Base-by-base conservation (phyloP, 2,888 invertebrate species). In the Ormyrus pomaceus region DNA sequence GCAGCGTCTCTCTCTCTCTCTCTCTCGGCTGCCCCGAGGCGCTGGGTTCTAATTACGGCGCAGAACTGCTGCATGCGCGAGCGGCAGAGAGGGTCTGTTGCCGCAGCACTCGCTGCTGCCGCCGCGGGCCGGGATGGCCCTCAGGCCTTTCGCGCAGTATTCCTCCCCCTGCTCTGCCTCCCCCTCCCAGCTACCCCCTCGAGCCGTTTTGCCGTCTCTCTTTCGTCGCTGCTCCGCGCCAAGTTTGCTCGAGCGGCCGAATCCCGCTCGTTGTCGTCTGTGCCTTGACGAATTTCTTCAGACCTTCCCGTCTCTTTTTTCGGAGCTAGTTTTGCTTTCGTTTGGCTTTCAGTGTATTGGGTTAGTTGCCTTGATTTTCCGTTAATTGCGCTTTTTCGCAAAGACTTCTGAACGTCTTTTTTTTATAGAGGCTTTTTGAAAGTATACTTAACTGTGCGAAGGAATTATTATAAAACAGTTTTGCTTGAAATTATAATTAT, bases 11-110 rank as follows among this genome's bases (percentile, higher is more conserved):
- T 64, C 65, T 50, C 51, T 65, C 65, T 19, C 71, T 48, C 58
- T 61, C 9, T 56, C 76, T 46, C 56, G n/a, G 69, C 46, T 62
- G 81, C 83, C 89, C 85, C 78, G 80, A 70, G 88, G 90, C 89
- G 85, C 87, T 88, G 86, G 87, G 89, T 90, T 90, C 90, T 90
- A 90, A 90, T 90, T 90, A 90, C 90, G 89, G 88, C 87, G 86
- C 84, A 83, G 74, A 74, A 48, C 73, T 56, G 65, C 64, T 53
- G 50, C 50, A 56, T 19, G 50, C 45, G 70, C 19, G 56, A 70
- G 61, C 5, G 51, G 53, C 53, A 45, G 76, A 65, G 62, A 58
- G 71, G 53, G 48, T 53, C 51, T 77, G 66, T 62, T 85, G 86
- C 86, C 62, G 77, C 75, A 58, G 72, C 62, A 7, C 34, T 34